Evolutionary conservation across 2,113 vertebrate species (phyloP), one percentile per base, ranked within the genome.

Genomic region (Rissa tridactyla): DNA sequence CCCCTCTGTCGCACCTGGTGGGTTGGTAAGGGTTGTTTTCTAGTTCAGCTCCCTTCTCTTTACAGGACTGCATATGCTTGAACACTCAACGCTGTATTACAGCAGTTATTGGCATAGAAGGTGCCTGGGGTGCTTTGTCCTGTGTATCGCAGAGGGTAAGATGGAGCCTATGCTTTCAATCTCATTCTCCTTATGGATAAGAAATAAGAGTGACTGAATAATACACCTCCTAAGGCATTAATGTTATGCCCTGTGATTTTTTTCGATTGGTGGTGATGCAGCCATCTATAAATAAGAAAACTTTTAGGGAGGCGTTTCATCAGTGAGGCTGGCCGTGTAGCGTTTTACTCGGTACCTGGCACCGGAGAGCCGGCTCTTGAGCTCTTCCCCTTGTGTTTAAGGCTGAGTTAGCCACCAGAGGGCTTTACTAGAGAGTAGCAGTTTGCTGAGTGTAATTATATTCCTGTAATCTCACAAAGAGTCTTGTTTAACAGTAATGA

Each of bases 1-100:
- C 1, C 5, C 65, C 16, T 18, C 11, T 68, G 34, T 52, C 1
- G 0, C 51, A 47, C 51, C 49, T 30, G 25, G 19, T 81, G 75
- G 61, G 6, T 47, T 52, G 34, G n/a, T 60, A 51, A 58, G 42
- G 21, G 23, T 32, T 36, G 10, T 73, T 64, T 57, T 27, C 30
- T 52, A 49, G 8, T 38, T 87, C 60, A 16, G 1, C 17, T 79
- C 23, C 66, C 26, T 68, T 55, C 32, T 51, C 5, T 44, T 26
- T 16, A 0, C 40, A 44, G 52, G 23, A 26, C 4, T 40, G n/a
- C 4, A 3, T 16, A 0, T 16, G 52, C 40, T 11, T 29, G 30
- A 61, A 19, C n/a, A 19, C 30, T 32, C 51, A 9, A 3, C 17
- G 1, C 58, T 16, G 34, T 21, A 2, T 44, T 57, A 27, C 23